Conservation (phyloP, 2,888 invertebrate species). For the Miltochrista miniata region DNA sequence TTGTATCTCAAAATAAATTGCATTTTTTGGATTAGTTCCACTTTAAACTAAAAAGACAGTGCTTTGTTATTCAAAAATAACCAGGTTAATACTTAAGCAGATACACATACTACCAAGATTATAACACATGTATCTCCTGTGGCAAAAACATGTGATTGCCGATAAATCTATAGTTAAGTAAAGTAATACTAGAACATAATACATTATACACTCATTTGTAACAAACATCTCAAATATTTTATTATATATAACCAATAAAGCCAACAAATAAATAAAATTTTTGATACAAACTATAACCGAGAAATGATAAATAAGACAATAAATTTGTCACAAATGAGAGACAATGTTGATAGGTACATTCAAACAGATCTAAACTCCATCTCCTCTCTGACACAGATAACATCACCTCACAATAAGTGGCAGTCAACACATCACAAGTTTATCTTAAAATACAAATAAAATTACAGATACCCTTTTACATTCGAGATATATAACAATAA, state of each 20-base stretch:
- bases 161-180: conserved; percentile 25
- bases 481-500: conserved; percentile 56
- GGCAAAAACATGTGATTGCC: conserved; percentile 27
- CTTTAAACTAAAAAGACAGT: conserved; percentile 8
- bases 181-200: conserved; percentile 35
- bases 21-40: conserved; percentile 36
- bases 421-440: conserved; percentile 38
- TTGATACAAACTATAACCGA: too few relatives aligned
- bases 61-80: too few relatives aligned
- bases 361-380: conserved; percentile 37
- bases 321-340: conserved; percentile 31
- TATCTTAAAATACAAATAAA: conserved; percentile 37
- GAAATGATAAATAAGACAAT: background rate
- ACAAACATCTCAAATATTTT: conserved; percentile 19
- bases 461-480: conserved; percentile 40
- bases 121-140: background rate
- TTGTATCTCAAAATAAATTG: conserved; percentile 27
- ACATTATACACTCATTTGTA: conserved; percentile 27
- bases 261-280: too few relatives aligned
- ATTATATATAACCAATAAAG: too few relatives aligned
- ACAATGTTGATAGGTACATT: conserved; percentile 27
- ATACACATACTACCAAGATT: too few relatives aligned
- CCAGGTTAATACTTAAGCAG: too few relatives aligned
- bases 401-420: conserved; percentile 30
- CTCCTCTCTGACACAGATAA: conserved; percentile 15